Evolutionary conservation across 2,113 vertebrate species (phyloP).

Genomic region (Trogon melanurus): DNA sequence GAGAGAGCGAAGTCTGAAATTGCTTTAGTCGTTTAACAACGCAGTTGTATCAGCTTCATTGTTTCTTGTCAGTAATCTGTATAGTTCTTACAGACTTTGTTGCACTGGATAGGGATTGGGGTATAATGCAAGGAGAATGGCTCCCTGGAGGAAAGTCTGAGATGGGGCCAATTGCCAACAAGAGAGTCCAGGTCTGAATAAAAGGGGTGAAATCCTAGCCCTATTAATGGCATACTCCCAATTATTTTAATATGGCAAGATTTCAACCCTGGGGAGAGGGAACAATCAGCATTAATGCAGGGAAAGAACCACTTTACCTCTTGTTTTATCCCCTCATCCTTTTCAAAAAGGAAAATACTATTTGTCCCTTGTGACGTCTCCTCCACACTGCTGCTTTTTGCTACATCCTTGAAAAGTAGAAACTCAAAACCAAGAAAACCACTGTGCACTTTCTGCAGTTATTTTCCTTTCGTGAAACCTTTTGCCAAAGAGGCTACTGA

Average conservation of each 20-base stretch:
- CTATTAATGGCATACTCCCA: not conserved
- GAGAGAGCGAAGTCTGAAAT: not conserved
- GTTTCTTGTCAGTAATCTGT: not conserved
- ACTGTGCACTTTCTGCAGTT: not conserved
- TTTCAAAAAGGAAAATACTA: not conserved
- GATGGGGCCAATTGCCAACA: not conserved
- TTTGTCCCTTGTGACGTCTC: not conserved
- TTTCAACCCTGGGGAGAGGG: not conserved
- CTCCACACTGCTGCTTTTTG: not conserved
- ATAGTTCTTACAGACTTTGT: not conserved
- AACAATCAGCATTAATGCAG: not conserved
- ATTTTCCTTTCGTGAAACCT: not conserved
- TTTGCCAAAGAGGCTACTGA: not conserved
- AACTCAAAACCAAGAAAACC: not conserved
- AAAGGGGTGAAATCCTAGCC: not conserved
- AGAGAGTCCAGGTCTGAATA: slow-evolving; percentile 12
- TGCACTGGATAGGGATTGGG: not conserved
- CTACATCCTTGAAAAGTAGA: not conserved
- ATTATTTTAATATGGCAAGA: slow-evolving; percentile 30
- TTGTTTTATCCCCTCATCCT: not conserved
- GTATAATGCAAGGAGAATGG: slow-evolving; percentile 21
- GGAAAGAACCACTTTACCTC: not conserved
- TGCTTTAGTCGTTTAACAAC: not conserved
- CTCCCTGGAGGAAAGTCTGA: slow-evolving; percentile 26
- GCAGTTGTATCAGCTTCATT: not conserved